Evolutionary conservation across 2,797 vertebrate species (phyloP).

Genomic region (Atherinosoma microstoma): DNA sequence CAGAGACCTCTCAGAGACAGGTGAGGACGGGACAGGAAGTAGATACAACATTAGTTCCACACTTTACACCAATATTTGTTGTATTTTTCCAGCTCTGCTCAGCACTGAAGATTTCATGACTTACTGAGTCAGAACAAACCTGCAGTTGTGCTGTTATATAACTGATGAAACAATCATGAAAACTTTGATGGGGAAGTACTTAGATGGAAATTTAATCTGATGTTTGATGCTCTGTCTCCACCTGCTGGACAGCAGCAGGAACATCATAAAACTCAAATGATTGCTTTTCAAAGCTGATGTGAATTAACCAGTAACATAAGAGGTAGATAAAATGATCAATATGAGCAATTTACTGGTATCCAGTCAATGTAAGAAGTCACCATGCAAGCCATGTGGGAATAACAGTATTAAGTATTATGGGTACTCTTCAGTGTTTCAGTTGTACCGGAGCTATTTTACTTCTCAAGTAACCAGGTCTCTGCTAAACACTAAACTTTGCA

Average conservation of each 20-base stretch:
- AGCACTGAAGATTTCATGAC: neutral
- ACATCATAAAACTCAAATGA: fast-evolving
- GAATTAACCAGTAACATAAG: neutral
- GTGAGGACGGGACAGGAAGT: slow-evolving; percentile 59
- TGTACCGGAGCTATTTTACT: no score
- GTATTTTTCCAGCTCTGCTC: neutral
- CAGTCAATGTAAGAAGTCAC: neutral
- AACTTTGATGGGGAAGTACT: neutral
- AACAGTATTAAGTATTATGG: neutral
- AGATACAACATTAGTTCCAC: neutral
- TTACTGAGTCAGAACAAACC: slow-evolving; percentile 28
- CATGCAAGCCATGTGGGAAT: neutral
- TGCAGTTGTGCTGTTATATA: slow-evolving; percentile 48
- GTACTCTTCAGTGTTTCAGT: neutral
- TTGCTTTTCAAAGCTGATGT: neutral
- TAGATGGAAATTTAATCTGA: no score
- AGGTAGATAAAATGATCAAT: neutral
- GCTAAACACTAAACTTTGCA: no score
- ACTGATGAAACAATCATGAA: slow-evolving; percentile 29
- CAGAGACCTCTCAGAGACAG: slow-evolving; percentile 92
- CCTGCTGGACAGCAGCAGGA: slow-evolving; percentile 38
- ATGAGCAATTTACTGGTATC: neutral
- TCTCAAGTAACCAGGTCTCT: no score
- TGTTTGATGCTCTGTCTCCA: slow-evolving; percentile 21
- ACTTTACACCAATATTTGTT: neutral